Evolutionary conservation across 2,888 invertebrate genomes (phyloP).

Genomic region (Andrena chrysosceles): DNA sequence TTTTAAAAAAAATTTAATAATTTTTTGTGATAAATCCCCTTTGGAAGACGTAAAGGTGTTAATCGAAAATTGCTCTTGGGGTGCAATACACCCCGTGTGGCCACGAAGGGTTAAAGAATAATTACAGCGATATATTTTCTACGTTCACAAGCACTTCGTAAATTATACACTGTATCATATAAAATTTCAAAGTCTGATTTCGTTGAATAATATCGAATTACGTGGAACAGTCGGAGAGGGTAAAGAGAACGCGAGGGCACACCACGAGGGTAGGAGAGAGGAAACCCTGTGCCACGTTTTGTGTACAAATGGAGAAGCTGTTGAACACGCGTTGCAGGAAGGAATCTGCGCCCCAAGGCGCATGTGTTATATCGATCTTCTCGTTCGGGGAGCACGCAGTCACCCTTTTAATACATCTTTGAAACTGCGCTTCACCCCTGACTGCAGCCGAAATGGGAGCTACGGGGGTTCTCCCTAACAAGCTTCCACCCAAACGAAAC

Average conservation of each 20-base stretch:
- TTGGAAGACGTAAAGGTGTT: too few relatives aligned
- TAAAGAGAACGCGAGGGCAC: background rate
- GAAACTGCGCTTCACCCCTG: conserved; percentile 55
- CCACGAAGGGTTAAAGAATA: too few relatives aligned
- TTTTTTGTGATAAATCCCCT: too few relatives aligned
- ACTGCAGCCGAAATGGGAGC: conserved; percentile 51
- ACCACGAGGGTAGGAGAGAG: background rate
- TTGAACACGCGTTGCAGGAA: conserved; percentile 56
- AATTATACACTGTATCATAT: too few relatives aligned
- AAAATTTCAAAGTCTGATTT: too few relatives aligned
- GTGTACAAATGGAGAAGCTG: conserved; percentile 59
- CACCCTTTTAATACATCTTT: conserved; percentile 65
- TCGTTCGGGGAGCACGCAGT: conserved; percentile 56
- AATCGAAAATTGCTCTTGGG: too few relatives aligned
- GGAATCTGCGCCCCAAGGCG: conserved; percentile 74
- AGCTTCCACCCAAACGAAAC: background rate
- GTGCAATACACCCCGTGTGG: too few relatives aligned
- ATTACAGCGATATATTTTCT: too few relatives aligned
- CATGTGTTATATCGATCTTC: conserved; percentile 82
- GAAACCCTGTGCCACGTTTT: conserved; percentile 47
- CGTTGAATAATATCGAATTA: background rate
- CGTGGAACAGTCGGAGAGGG: background rate
- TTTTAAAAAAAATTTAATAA: too few relatives aligned
- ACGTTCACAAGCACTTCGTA: too few relatives aligned
- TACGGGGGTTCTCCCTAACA: conserved; percentile 9